A percentile compares a stretch with the other conserved stretches of the same genome.
phyloP scores from a whole-genome alignment of 2,797 vertebrate species.

The Hephaestus fuliginosus region DNA sequence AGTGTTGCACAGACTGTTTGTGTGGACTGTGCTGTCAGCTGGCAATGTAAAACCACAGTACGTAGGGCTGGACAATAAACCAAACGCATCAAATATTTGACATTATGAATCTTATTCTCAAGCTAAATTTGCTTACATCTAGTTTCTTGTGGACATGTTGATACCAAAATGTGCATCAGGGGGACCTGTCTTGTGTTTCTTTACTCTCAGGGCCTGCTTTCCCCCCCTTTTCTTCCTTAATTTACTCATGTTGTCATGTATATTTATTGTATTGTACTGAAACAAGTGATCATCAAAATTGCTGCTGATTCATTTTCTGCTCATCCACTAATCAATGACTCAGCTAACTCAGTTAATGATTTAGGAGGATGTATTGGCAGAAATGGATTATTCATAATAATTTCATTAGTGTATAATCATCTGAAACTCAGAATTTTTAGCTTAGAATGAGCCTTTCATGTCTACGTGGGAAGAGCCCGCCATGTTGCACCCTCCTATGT shows the following conservation, averaged over 20 bases:
- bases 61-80: background rate
- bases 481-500: no score
- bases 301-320: background rate
- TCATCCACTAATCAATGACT: background rate
- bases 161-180: background rate
- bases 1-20: slow-evolving; percentile 39
- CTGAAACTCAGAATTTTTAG: no score
- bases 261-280: background rate
- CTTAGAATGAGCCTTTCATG: no score
- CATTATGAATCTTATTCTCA: background rate
- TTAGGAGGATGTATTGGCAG: no score
- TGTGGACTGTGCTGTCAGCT: slow-evolving; percentile 51
- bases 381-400: no score
- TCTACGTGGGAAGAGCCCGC: no score
- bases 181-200: slow-evolving; percentile 1
- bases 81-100: background rate
- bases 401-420: no score
- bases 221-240: background rate
- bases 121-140: background rate
- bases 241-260: background rate
- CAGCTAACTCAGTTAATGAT: background rate
- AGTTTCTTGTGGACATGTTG: background rate
- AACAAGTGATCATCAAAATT: background rate
- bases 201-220: background rate
- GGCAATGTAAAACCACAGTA: slow-evolving; percentile 18